Conservation (phyloP, 2,888 invertebrate genomes). For the Netelia virgata region DNA sequence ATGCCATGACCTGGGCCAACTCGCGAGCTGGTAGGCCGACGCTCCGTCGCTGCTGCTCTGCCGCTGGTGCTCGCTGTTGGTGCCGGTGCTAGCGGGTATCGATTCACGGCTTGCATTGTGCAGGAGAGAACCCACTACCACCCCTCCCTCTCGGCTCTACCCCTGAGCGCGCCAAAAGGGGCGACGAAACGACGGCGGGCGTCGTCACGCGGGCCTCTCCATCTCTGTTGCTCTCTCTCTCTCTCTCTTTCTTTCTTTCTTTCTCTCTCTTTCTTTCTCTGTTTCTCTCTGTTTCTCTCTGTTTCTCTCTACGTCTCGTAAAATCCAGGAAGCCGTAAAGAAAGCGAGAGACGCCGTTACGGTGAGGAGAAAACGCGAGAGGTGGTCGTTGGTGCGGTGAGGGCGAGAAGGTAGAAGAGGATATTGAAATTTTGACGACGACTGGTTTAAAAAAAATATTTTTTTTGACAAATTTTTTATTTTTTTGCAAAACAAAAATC, state of each 20-base stretch:
- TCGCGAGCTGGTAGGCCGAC: constrained; percentile 58
- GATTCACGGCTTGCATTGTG: constrained; percentile 60
- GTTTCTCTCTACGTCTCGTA: constrained; percentile 31
- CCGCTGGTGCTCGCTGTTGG: constrained; percentile 42
- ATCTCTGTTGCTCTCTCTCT: neutral
- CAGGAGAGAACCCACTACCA: constrained; percentile 33
- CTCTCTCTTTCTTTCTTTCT: too few relatives aligned
- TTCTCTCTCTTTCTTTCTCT: neutral
- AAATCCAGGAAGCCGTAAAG: constrained; percentile 61
- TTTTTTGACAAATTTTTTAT: too few relatives aligned
- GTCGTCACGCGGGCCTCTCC: constrained; percentile 40
- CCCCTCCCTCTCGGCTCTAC: neutral
- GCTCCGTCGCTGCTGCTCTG: constrained; percentile 28
- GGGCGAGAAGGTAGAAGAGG: too few relatives aligned
- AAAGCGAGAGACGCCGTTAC: constrained; percentile 1
- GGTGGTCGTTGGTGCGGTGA: too few relatives aligned
- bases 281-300: too few relatives aligned
- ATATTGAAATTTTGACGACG: too few relatives aligned
- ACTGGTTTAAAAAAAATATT: too few relatives aligned
- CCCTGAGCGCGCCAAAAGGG: constrained; percentile 37
- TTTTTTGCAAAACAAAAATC: too few relatives aligned
- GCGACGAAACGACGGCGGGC: constrained; percentile 62
- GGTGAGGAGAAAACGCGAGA: neutral
- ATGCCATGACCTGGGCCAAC: constrained; percentile 67
- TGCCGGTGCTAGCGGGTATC: constrained; percentile 47